A percentile compares a stretch with the other conserved stretches of the same genome.
Evolutionary conservation across 2,888 invertebrate genomes (phyloP).

Genomic region (Halictus ligatus): DNA sequence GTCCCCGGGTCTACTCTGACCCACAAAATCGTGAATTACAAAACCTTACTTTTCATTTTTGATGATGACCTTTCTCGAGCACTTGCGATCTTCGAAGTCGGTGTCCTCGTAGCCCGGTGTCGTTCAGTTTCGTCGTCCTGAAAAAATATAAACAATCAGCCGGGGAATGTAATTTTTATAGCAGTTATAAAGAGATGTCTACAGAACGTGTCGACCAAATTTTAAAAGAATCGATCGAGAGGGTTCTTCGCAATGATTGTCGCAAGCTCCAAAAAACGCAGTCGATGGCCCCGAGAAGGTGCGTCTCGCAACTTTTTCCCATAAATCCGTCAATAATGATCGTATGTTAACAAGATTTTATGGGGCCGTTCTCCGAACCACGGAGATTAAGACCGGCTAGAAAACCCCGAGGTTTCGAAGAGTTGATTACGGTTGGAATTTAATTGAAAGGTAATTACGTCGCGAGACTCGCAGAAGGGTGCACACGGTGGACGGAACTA

Average conservation of each 20-base stretch:
- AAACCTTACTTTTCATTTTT: too few species aligned
- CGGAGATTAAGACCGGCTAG: background rate
- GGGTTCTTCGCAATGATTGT: background rate
- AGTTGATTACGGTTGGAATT: background rate
- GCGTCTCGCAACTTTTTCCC: background rate
- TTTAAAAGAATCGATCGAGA: background rate
- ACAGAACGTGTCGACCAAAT: background rate
- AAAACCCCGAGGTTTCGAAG: background rate
- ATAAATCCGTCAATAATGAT: too few species aligned
- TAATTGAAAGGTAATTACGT: background rate
- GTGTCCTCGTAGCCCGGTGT: too few species aligned
- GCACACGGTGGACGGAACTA: background rate
- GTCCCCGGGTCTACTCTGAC: background rate
- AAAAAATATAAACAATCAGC: too few species aligned
- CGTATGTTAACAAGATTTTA: background rate
- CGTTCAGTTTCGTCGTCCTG: too few species aligned
- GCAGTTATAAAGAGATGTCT: background rate
- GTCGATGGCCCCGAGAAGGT: background rate
- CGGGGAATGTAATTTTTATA: background rate
- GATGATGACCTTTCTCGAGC: too few species aligned
- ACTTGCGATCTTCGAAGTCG: too few species aligned
- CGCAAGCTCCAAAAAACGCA: background rate
- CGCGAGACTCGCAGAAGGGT: background rate
- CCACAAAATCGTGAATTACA: background rate
- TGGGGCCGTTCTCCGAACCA: background rate